phyloP scores from a whole-genome alignment of 2,888 invertebrate species.

The Sympetrum striolatum region DNA sequence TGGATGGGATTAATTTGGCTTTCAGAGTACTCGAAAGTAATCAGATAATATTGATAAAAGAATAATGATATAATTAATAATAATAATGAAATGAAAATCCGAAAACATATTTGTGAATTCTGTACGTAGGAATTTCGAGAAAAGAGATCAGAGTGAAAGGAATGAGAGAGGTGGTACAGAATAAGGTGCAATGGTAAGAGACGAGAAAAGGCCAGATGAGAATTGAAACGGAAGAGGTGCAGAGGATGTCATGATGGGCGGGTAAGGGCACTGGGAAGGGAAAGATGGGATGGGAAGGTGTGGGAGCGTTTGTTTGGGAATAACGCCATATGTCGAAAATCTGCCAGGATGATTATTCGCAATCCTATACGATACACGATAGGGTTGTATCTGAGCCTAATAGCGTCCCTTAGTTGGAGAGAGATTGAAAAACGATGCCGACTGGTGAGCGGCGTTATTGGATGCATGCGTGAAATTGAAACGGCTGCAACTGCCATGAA shows the following conservation, averaged over 20 bases:
- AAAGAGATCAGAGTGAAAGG: not conserved
- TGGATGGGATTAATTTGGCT: too few relatives aligned
- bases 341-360: constrained; percentile 13
- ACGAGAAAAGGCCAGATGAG: too few relatives aligned
- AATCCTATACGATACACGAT: not conserved
- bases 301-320: constrained; percentile 21
- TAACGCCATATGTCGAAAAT: constrained; percentile 16
- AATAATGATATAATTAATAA: too few relatives aligned
- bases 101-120: too few relatives aligned
- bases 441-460: not conserved
- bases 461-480: not conserved
- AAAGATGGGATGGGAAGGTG: not conserved
- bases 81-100: too few relatives aligned
- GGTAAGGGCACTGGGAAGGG: not conserved
- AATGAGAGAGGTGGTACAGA: not conserved
- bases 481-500: not conserved
- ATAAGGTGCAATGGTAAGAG: not conserved
- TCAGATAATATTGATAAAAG: too few relatives aligned
- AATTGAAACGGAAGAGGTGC: not conserved
- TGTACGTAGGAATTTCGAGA: not conserved
- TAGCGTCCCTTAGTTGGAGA: not conserved
- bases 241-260: not conserved
- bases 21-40: too few relatives aligned
- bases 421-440: not conserved
- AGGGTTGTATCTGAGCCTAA: constrained; percentile 1